A percentile compares a stretch with the other conserved stretches of the same genome.
Evolutionary conservation across 2,888 invertebrate species (phyloP).

Genomic region (Mesorhabditis sp.): DNA sequence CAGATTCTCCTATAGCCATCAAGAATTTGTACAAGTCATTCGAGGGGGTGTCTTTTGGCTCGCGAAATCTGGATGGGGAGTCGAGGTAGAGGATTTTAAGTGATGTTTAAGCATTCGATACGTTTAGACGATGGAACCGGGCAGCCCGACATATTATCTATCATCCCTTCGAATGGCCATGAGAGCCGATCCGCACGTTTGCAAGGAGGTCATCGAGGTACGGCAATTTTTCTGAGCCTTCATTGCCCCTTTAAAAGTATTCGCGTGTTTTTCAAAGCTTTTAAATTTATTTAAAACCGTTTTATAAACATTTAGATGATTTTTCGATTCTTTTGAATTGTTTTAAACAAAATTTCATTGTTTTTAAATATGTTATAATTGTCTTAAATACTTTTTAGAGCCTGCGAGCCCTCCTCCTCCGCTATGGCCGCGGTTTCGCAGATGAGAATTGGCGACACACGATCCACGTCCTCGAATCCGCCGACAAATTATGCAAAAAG

Average conservation of each 20-base stretch:
- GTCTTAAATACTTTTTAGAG: not conserved
- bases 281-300: too few relatives aligned
- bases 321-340: too few relatives aligned
- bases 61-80: not conserved
- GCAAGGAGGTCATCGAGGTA: not conserved
- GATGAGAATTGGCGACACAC: not conserved
- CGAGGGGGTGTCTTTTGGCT: not conserved
- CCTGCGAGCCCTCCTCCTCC: not conserved
- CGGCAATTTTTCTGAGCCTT: too few relatives aligned
- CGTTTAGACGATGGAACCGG: too few relatives aligned
- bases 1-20: not conserved
- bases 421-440: not conserved
- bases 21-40: not conserved
- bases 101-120: too few relatives aligned
- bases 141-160: not conserved
- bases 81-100: not conserved
- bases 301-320: too few relatives aligned
- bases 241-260: too few relatives aligned
- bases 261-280: too few relatives aligned
- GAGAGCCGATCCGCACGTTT: not conserved
- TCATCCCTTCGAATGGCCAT: not conserved
- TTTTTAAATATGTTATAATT: not conserved
- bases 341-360: too few relatives aligned
- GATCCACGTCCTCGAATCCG: not conserved
- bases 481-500: not conserved